Percentiles rank a stretch among this genome's conserved stretches.
These are phyloP conservation scores for Ceyx cyanopectus DNA, from an alignment of 2,113 vertebrate genomes.

Conservation along the genomic window DNA sequence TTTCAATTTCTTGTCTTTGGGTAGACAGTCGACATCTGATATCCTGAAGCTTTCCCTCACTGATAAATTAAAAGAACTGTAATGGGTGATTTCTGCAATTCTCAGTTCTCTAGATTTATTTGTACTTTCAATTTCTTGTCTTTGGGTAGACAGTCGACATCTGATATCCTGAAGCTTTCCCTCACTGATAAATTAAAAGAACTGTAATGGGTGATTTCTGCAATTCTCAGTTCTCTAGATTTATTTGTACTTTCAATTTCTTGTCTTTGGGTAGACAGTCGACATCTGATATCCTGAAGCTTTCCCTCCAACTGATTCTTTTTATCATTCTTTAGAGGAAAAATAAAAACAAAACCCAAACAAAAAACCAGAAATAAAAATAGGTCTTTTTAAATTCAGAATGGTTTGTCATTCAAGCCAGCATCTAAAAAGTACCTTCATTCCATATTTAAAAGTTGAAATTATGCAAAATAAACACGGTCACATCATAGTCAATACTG, in stretches of 20 bases:
- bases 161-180: slow-evolving; percentile 96
- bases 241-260: slow-evolving; percentile 97
- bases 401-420: not conserved
- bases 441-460: not conserved
- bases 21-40: slow-evolving; percentile 90
- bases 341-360: not conserved
- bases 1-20: slow-evolving; percentile 95
- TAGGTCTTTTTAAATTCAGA: not conserved
- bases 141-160: slow-evolving; percentile 90
- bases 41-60: slow-evolving; percentile 95
- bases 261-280: slow-evolving; percentile 89
- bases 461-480: not conserved
- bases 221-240: slow-evolving; percentile 91
- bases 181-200: no score
- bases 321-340: slow-evolving; percentile 89
- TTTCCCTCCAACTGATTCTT: slow-evolving; percentile 95
- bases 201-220: slow-evolving; percentile 94
- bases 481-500: not conserved
- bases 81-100: no score
- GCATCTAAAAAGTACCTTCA: not conserved
- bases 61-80: no score
- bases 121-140: slow-evolving; percentile 95
- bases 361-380: not conserved
- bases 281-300: slow-evolving; percentile 93
- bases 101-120: slow-evolving; percentile 93